Base-by-base conservation (phyloP, 2,888 invertebrate species). In the Trachelus troglodyta region DNA sequence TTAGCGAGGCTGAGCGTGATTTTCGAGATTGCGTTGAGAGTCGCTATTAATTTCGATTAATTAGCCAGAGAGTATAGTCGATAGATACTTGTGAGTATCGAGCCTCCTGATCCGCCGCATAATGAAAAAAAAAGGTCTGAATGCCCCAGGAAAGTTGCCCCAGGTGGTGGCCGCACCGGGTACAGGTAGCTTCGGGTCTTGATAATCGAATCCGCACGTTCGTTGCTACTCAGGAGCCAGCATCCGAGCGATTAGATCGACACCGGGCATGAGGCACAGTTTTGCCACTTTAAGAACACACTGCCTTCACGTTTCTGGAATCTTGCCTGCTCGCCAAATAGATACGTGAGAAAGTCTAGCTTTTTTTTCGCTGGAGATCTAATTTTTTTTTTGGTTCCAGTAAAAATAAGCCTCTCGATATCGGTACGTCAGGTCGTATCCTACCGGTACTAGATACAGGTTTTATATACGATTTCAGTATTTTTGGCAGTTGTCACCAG, bases 141-240 rank as follows among this genome's bases (percentile, higher is more conserved):
- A 40, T 56, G 56, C 56, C 56, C 56, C 40, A 40, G 40, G 40
- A 40, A 40, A 15, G 40, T 40, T 40, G 40, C 15, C 1, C 40
- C 56, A 56, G 56, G 23, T 56, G 56, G 56, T 23, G 56, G 23
- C 56, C 23, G 23, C 23, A 56, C 56, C 23, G 23, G 56, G 56
- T 23, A 23, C 56, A 56, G 56, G 15, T 31, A 34, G 71, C 40
- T 78, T 77, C 78, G 77, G 81, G 81, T 83, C 82, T 79, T 80
- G 85, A 85, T 86, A 87, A 87, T 87, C 86, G 87, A 87, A 86
- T 87, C 86, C 82, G 80, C 84, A 83, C 84, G 85, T 83, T 84
- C 82, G 79, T 81, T 81, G 84, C 81, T 81, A 69, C 78, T 76
- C 56, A 56, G 56, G 56, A 56, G 56, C 56, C 56, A 56, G 56